These are phyloP conservation scores for Epizoanthus illoricatus DNA, from an alignment of 92 coral and sea anemone genomes.

Conservation along the genomic window DNA sequence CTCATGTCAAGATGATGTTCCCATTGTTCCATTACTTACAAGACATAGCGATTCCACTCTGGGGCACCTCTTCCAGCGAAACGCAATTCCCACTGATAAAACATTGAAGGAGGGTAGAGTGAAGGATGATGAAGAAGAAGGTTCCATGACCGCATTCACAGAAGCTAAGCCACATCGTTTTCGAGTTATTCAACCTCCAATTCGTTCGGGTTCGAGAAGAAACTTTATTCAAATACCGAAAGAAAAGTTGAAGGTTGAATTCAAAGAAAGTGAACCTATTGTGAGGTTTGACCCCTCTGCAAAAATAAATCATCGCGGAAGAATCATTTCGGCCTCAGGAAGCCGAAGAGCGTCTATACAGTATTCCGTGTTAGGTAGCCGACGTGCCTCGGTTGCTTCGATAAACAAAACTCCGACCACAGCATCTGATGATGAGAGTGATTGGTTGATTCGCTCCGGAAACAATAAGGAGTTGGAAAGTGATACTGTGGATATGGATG, in stretches of 20 bases:
- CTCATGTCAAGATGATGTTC: not conserved
- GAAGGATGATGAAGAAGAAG: not conserved
- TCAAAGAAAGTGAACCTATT: constrained; percentile 1
- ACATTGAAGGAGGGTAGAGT: not conserved
- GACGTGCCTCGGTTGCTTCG: not conserved
- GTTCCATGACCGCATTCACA: not conserved
- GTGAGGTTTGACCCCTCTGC: not conserved
- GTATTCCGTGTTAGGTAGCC: not conserved
- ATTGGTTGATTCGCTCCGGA: not conserved
- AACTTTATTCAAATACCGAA: constrained; percentile 56
- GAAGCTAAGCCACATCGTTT: constrained; percentile 11
- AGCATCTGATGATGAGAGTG: not conserved
- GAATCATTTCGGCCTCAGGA: not conserved
- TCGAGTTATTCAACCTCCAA: constrained; percentile 65
- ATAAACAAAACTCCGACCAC: not conserved
- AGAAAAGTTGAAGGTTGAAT: constrained; percentile 45
- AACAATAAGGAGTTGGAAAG: not conserved
- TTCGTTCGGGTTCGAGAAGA: constrained; percentile 62
- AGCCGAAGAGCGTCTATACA: not conserved
- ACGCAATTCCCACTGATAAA: not conserved
- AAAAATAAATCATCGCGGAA: constrained; percentile 8
- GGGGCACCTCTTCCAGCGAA: not conserved
- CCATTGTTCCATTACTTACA: not conserved
- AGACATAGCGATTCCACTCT: not conserved
- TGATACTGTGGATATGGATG: not conserved